phyloP scores from a whole-genome alignment of 2,113 vertebrate genomes.

The Prunella fulvescens region DNA sequence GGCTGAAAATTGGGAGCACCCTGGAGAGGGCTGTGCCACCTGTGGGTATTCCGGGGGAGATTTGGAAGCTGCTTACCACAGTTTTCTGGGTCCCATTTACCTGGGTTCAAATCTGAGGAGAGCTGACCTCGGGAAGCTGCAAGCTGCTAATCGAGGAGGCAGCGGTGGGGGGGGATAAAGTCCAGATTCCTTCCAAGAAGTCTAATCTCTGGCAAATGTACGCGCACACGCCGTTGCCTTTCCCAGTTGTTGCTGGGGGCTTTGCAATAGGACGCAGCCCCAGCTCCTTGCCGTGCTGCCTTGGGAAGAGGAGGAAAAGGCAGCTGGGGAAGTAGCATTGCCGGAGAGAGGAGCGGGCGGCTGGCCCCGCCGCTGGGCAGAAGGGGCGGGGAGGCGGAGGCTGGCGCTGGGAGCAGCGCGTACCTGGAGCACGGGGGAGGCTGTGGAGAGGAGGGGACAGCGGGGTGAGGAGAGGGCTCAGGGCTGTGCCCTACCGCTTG shows the following conservation, averaged over 20 bases:
- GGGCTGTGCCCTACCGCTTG: neutral
- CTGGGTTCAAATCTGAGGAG: neutral
- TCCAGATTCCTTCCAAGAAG: constrained; percentile 14
- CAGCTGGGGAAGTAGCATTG: neutral
- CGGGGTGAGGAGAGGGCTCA: neutral
- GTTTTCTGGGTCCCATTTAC: neutral
- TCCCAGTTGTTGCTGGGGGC: neutral
- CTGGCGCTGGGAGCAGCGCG: neutral
- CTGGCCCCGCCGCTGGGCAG: neutral
- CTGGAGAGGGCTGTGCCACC: neutral
- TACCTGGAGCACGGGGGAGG: neutral
- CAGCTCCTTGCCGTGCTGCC: neutral
- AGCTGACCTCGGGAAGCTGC: neutral
- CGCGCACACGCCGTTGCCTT: neutral
- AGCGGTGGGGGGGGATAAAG: constrained; percentile 12
- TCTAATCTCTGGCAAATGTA: constrained; percentile 11
- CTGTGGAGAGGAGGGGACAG: neutral
- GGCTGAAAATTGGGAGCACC: neutral
- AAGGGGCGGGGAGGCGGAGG: neutral
- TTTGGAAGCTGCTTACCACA: neutral
- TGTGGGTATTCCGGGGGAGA: neutral
- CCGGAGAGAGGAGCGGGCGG: neutral
- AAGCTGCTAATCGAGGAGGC: constrained; percentile 4
- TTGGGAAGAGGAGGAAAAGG: neutral
- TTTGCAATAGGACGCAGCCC: neutral